phyloP scores from a whole-genome alignment of 2,113 vertebrate species.

The Hippotragus niger region DNA sequence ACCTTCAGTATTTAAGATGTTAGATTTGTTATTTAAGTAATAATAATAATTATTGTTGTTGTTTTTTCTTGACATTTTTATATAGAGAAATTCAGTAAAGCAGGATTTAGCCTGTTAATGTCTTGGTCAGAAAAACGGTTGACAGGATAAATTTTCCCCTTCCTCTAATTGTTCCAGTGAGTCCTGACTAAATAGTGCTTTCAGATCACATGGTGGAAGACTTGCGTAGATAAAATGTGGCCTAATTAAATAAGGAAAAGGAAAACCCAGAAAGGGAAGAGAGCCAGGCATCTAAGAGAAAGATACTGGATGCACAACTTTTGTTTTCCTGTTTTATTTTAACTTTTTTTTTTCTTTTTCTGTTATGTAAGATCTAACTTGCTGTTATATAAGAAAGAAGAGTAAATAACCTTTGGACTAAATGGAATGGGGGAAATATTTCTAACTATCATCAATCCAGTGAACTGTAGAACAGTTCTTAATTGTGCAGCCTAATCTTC shows the following conservation, averaged over 20 bases:
- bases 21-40: slow-evolving; percentile 28
- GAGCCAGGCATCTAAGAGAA: neutral
- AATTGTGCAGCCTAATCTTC: slow-evolving; percentile 33
- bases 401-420: slow-evolving; percentile 30
- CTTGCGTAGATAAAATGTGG: neutral
- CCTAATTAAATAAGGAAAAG: neutral
- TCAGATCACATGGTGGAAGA: neutral
- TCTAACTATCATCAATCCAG: neutral
- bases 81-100: neutral
- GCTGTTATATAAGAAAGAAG: slow-evolving; percentile 19
- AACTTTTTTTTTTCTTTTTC: neutral
- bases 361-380: neutral
- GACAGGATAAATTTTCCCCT: neutral
- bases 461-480: slow-evolving; percentile 26
- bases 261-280: neutral
- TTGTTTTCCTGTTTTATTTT: neutral
- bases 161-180: neutral
- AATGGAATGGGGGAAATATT: slow-evolving; percentile 27
- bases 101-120: neutral
- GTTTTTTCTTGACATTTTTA: slow-evolving; percentile 31
- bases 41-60: neutral
- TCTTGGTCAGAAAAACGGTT: neutral
- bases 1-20: neutral
- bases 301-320: neutral
- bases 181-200: neutral